These are phyloP conservation scores for Sanderia malayensis DNA, from an alignment of 30 jellyfish, hydroid and myxozoan genomes.

Conservation along the genomic window DNA sequence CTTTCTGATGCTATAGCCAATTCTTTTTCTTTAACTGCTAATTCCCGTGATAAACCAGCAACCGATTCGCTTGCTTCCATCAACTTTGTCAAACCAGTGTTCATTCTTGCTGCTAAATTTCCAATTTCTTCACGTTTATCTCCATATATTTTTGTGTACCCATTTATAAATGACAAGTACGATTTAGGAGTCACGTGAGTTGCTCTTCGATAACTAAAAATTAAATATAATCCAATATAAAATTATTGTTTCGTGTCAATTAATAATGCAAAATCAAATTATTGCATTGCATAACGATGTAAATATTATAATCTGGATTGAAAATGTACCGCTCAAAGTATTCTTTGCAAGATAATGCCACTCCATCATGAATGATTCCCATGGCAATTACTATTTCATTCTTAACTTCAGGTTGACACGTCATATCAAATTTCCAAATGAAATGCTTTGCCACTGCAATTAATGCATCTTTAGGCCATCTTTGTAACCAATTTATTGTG, in stretches of 20 bases:
- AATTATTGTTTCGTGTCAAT: background rate
- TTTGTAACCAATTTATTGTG: conserved; percentile 81
- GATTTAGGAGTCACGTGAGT: conserved; percentile 91
- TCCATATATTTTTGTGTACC: conserved; percentile 62
- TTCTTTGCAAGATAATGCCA: conserved; percentile 61
- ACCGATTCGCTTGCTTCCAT: conserved; percentile 93
- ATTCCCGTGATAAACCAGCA: conserved; percentile 68
- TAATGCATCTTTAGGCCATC: conserved; percentile 91
- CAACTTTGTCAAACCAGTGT: conserved; percentile 65
- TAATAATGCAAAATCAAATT: background rate
- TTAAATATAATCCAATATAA: background rate
- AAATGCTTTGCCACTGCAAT: conserved; percentile 78
- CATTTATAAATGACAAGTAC: conserved; percentile 69
- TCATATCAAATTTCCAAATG: conserved; percentile 59
- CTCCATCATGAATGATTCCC: conserved; percentile 89
- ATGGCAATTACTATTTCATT: conserved; percentile 59
- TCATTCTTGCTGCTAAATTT: conserved; percentile 66
- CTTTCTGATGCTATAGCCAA: conserved; percentile 80
- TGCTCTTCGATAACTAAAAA: conserved; percentile 66
- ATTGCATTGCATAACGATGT: background rate
- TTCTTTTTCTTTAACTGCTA: conserved; percentile 79
- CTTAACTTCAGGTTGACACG: conserved; percentile 64
- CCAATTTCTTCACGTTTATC: conserved; percentile 66
- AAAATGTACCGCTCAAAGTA: conserved; percentile 66
- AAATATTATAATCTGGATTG: no score